These are phyloP conservation scores for Pyrrhosoma nymphula DNA, from an alignment of 2,888 invertebrate species.

Conservation along the genomic window DNA sequence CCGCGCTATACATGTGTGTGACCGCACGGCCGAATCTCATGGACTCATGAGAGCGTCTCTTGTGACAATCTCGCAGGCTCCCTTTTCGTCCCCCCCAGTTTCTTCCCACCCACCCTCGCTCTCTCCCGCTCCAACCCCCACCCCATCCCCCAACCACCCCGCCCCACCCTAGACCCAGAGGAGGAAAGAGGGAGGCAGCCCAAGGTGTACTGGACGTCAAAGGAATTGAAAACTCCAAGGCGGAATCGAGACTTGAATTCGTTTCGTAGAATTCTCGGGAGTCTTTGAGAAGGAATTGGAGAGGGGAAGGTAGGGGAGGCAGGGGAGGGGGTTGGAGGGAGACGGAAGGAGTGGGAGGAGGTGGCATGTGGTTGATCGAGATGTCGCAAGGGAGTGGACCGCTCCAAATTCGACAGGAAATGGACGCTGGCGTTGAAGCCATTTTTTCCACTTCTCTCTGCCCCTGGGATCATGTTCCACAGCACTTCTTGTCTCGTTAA, in stretches of 20 bases:
- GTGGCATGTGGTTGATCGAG: neutral
- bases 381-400: conserved; percentile 20
- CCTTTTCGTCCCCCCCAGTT: neutral
- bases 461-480: neutral
- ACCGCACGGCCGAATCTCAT: conserved; percentile 54
- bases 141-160: neutral
- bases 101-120: neutral
- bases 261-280: neutral
- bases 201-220: conserved; percentile 47
- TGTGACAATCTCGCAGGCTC: conserved; percentile 45
- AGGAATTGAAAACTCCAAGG: neutral
- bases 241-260: neutral
- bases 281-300: no score
- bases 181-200: neutral
- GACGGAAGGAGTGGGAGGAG: neutral
- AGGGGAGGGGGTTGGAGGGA: neutral
- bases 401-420: conserved; percentile 28
- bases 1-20: neutral
- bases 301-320: no score
- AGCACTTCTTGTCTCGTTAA: neutral
- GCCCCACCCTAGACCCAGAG: neutral
- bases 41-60: conserved; percentile 27
- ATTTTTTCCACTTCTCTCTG: neutral
- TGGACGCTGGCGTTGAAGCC: neutral
- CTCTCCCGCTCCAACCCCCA: neutral